Evolutionary conservation across 2,797 vertebrate genomes (phyloP).

Genomic region (Ctenopoma multispine): DNA sequence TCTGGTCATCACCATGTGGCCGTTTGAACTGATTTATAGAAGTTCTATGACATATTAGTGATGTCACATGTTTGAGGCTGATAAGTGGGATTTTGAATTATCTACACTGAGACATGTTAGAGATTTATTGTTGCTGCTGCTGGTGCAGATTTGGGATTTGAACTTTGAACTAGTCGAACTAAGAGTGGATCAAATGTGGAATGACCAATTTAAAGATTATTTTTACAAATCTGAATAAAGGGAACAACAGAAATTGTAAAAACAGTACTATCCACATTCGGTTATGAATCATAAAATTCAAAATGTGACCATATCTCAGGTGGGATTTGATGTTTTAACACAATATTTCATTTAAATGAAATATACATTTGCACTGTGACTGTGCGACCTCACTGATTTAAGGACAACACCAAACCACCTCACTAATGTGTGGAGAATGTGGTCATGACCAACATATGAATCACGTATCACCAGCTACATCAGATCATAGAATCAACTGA

Average conservation of each 20-base stretch:
- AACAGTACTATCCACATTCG: too few species aligned
- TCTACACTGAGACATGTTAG: not conserved
- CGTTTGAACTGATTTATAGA: too few species aligned
- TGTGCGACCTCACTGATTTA: too few species aligned
- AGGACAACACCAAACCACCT: too few species aligned
- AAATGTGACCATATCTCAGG: too few species aligned
- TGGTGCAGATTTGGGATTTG: not conserved
- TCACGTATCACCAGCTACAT: not conserved
- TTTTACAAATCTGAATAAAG: not conserved
- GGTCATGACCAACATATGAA: not conserved
- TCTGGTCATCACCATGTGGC: too few species aligned
- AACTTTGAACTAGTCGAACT: not conserved
- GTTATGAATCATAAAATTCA: too few species aligned
- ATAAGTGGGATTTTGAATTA: constrained; percentile 9
- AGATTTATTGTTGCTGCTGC: constrained; percentile 8
- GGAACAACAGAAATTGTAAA: not conserved
- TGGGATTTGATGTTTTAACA: too few species aligned
- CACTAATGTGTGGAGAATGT: not conserved
- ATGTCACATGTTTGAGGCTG: too few species aligned
- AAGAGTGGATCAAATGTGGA: not conserved
- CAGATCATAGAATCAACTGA: not conserved
- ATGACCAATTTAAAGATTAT: not conserved
- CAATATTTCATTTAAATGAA: too few species aligned
- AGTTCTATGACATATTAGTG: too few species aligned
- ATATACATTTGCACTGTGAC: too few species aligned